Conservation (phyloP, 53 echinoderm and acorn worm genomes). For the Arbacia lixula region DNA sequence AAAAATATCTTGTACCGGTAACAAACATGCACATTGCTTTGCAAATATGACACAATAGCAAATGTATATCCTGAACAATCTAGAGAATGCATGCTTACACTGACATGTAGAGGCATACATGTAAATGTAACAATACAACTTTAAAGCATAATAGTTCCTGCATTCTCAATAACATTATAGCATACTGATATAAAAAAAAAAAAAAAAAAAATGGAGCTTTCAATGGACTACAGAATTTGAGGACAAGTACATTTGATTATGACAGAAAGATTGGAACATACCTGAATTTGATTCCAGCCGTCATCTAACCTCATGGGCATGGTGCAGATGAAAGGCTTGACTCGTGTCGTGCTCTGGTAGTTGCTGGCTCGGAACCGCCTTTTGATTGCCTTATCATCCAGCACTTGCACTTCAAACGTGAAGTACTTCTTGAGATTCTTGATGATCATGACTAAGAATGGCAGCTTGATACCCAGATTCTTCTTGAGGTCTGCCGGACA, state of each 20-base stretch:
- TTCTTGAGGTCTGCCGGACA: constrained; percentile 83
- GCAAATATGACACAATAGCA: too few relatives aligned
- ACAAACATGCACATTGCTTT: too few relatives aligned
- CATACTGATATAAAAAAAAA: not conserved
- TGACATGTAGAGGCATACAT: too few relatives aligned
- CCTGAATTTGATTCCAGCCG: constrained; percentile 99
- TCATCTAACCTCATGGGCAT: constrained; percentile 99
- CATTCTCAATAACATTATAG: too few relatives aligned
- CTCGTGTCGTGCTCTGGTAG: constrained; percentile 98
- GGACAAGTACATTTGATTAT: too few relatives aligned
- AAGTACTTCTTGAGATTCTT: constrained; percentile 99
- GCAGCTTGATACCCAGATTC: constrained; percentile 91
- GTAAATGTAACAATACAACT: not conserved
- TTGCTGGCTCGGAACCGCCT: constrained; percentile 97
- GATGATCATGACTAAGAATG: constrained; percentile 98
- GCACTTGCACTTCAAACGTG: constrained; percentile 98
- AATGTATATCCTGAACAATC: too few relatives aligned
- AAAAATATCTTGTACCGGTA: too few relatives aligned
- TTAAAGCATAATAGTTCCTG: too few relatives aligned
- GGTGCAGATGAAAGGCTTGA: constrained; percentile 99
- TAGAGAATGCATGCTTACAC: too few relatives aligned
- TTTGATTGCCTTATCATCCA: constrained; percentile 95
- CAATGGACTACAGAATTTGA: too few relatives aligned
- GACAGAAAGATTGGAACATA: too few relatives aligned
- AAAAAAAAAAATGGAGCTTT: not conserved